Evolutionary conservation across 1,140 invertebrate species (phyloP).

Genomic region (Portunus trituberculatus): DNA sequence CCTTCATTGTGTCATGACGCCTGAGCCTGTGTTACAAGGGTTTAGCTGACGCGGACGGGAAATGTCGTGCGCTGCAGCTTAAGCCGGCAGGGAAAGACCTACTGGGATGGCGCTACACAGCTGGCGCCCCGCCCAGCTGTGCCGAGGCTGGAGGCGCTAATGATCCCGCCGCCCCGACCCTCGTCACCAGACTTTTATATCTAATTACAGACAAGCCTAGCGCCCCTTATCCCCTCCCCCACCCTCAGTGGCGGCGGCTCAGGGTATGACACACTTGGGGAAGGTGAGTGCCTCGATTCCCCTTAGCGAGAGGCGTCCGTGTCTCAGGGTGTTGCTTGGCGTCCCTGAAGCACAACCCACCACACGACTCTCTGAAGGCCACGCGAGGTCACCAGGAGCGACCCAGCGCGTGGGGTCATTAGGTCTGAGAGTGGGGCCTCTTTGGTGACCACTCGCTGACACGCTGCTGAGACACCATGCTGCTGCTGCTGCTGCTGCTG

Average conservation of each 20-base stretch:
- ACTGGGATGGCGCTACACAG: too few relatives aligned
- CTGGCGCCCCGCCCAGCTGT: not conserved
- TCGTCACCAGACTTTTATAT: not conserved
- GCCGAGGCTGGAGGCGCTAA: not conserved
- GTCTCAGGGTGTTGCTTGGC: not conserved
- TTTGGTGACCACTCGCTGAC: too few relatives aligned
- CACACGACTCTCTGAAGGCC: not conserved
- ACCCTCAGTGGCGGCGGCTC: not conserved
- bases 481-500: too few relatives aligned
- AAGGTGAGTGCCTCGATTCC: not conserved
- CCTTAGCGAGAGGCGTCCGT: not conserved
- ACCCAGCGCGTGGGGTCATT: not conserved
- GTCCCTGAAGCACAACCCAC: not conserved
- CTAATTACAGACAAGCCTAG: slow-evolving; percentile 13
- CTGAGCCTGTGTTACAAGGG: not conserved
- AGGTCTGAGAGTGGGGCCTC: not conserved
- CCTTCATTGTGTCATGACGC: not conserved
- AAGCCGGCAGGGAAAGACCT: not conserved
- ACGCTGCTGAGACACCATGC: not conserved
- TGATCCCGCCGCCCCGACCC: not conserved
- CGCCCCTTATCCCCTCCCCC: not conserved
- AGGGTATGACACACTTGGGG: not conserved
- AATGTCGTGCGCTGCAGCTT: not conserved
- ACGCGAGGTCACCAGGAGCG: not conserved
- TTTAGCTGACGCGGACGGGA: not conserved